Evolutionary conservation across 1,140 invertebrate species (phyloP).

Genomic region (Cyclargus thomasi): DNA sequence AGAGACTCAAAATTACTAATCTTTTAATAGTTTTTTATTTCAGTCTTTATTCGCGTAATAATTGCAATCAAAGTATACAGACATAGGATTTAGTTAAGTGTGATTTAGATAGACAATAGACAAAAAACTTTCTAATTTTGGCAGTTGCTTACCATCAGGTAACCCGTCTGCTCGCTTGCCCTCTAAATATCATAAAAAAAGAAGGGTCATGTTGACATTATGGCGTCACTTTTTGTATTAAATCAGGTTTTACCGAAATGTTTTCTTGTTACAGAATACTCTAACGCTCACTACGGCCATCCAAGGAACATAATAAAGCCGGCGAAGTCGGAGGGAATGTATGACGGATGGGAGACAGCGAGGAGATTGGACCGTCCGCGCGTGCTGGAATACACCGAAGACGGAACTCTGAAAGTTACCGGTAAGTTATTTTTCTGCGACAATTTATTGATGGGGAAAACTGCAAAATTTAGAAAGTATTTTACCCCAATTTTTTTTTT

Average conservation of each 20-base stretch:
- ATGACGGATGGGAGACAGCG: conserved; percentile 83
- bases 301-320: conserved; percentile 79
- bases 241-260: background rate
- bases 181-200: no score
- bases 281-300: conserved; percentile 81
- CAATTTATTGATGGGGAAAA: background rate
- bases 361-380: conserved; percentile 78
- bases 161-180: no score
- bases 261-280: conserved; percentile 64
- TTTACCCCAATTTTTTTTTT: no score
- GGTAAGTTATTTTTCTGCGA: conserved; percentile 37
- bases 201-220: no score
- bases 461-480: no score
- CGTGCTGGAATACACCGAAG: conserved; percentile 73
- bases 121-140: no score
- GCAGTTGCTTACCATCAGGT: no score
- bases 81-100: no score
- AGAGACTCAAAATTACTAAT: background rate
- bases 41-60: no score
- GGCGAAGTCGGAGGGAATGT: conserved; percentile 74
- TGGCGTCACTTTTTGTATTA: background rate
- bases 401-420: conserved; percentile 76
- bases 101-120: no score
- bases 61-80: no score
- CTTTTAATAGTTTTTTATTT: no score